Conservation (phyloP, 2,888 invertebrate species). For the Melipona beecheii region DNA sequence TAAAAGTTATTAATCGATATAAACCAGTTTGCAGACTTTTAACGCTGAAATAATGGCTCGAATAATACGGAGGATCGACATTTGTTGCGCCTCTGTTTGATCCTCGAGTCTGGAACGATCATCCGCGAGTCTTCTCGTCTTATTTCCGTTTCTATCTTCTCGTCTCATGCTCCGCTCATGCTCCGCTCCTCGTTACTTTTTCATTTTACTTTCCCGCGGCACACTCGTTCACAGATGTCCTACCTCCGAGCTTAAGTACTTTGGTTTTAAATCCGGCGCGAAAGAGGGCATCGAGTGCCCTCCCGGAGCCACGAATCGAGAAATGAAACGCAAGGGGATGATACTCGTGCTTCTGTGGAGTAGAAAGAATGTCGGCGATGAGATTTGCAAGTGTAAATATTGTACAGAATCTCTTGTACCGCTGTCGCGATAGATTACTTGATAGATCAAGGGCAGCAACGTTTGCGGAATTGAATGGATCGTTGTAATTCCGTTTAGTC, state of each 20-base stretch:
- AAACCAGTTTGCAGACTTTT: too few relatives aligned
- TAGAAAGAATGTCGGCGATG: neutral
- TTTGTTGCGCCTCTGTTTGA: neutral
- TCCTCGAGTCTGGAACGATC: neutral
- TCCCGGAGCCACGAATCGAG: neutral
- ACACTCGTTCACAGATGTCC: too few relatives aligned
- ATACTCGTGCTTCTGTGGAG: neutral
- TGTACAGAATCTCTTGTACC: slow-evolving; percentile 58
- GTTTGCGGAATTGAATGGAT: slow-evolving; percentile 32
- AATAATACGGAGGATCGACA: too few relatives aligned
- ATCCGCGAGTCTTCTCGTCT: neutral
- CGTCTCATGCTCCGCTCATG: neutral
- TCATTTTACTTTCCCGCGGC: too few relatives aligned
- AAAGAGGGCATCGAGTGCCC: neutral
- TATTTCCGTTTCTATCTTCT: too few relatives aligned
- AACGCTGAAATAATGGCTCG: too few relatives aligned
- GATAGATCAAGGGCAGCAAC: slow-evolving; percentile 27
- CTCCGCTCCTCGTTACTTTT: too few relatives aligned
- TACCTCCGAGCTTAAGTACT: neutral
- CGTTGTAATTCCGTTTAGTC: slow-evolving; percentile 52
- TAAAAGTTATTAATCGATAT: too few relatives aligned
- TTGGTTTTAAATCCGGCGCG: neutral
- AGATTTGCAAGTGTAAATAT: slow-evolving; percentile 54
- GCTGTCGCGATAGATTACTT: slow-evolving; percentile 39
- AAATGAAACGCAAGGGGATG: slow-evolving; percentile 12